Base-by-base conservation (phyloP, 1,140 invertebrate species). In the Schlechtendalia chinensis region DNA sequence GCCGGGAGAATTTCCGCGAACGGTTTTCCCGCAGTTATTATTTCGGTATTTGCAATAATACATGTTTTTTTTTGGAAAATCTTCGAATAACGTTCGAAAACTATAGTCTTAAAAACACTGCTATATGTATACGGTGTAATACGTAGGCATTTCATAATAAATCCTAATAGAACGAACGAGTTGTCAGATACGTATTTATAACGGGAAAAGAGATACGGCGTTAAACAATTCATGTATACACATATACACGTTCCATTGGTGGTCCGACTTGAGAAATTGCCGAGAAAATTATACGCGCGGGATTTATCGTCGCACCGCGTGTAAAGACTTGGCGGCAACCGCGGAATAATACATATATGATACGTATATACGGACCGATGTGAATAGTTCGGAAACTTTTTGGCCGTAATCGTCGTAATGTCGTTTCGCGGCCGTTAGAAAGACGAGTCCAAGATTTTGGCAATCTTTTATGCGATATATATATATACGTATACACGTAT, bases 371-470 rank as follows among this genome's bases (percentile, higher is more conserved):
- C 32, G 32, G 32, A 39, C 32, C 74, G 56, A 61, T 77, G n/a
- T n/a, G 56, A 77, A 77, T 61, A 61, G 56, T 77, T 77, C 4
- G 45, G 5, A 47, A 77, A 77, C 32, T 77, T 61, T 39, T 77
- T 59, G 29, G 19, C 32, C n/a, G n/a, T 75, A 59, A 59, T 22
- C n/a, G 19, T n/a, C n/a, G n/a, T 75, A 59, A 59, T 22, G 32
- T 75, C 50, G 12, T 11, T 58, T 56, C 16, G 16, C 47, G 16
- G 22, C 45, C 27, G 19, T 71, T 47, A 32, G 14, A 50, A 11
- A 45, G 39, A 50, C 39, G 24, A 27, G 75, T 79, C 29, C 19
- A 11, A 79, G 39, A 50, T 61, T 5, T 47, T 59, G 54, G 72
- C 19, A 59, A 59, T 39, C 32, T 29, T 75, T 24, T 75, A 22